Base-by-base conservation (phyloP, 2,888 invertebrate species). In the Notodonta dromedarius region DNA sequence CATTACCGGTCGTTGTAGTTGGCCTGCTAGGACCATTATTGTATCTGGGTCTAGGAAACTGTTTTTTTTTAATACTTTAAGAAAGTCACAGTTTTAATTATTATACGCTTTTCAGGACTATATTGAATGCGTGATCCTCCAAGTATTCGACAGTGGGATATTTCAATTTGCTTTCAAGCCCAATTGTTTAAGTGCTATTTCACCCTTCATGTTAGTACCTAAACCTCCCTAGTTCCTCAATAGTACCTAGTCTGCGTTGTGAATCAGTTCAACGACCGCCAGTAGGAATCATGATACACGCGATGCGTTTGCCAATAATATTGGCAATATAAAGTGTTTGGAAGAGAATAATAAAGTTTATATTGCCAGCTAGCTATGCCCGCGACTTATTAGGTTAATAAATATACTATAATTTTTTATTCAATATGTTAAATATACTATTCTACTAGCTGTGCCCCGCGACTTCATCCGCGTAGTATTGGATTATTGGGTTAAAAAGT, bases 101-200 rank as follows among this genome's bases (percentile, higher is more conserved):
- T n/a, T 46, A n/a, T 46, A n/a, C 46, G 11, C n/a, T 46, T 46
- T 46, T 46, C n/a, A 46, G 46, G 46, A 13, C 5, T 46, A 2
- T n/a, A n/a, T 46, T 0, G 13, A 5, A 13, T 46, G 46, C 13
- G n/a, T n/a, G 13, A n/a, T n/a, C 5, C 46, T n/a, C 11, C 13
- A 46, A 46, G n/a, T n/a, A 46, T 5, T 46, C 7, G 3, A 8
- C 5, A n/a, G n/a, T n/a, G 46, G n/a, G 13, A n/a, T 46, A 46
- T 46, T 4, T 46, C 46, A 51, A 56, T n/a, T 56, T 11, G 16
- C 12, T 53, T 46, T 46, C 46, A 46, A 46, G 46, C n/a, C n/a
- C n/a, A 46, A 46, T n/a, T 11, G 13, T 46, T n/a, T n/a, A 4
- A n/a, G 46, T 46, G 46, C 46, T n/a, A 46, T 46, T 13, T 46